Evolutionary conservation across 2,113 vertebrate genomes (phyloP), one percentile per base, ranked within the genome.

Genomic region (Dasyurus viverrinus): DNA sequence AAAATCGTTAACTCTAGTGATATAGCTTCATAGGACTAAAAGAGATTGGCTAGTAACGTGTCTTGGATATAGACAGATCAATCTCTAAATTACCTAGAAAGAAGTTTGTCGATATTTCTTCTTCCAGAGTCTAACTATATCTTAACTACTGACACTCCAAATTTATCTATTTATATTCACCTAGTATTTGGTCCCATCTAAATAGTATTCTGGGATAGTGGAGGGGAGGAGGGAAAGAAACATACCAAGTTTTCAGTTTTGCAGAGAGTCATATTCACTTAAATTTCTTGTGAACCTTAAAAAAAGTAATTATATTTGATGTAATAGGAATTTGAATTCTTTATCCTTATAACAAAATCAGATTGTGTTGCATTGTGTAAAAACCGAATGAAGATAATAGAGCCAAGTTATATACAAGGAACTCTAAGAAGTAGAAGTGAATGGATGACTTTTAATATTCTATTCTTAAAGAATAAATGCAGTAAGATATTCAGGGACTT

Each of bases 101-200:
- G 68, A 42, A 42, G 68, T 42, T n/a, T 5, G n/a, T 84, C 68
- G 42, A 42, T 42, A 84, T 84, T 84, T 84, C 19, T 42, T 84
- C 68, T 42, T 30, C n/a, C 19, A 22, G 16, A 84, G n/a, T 42
- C 68, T 42, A 84, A 22, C n/a, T 76, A 19, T 84, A n/a, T 42
- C 42, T 76, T 84, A 42, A 84, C 19, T 84, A 14, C 16, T 42
- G 68, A 16, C 36, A 19, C 36, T 76, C 19, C 68, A 84, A 23
- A n/a, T 84, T 84, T 84, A 84, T 84, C 68, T 42, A 19, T 16
- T 22, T n/a, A 5, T 42, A 89, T 96, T 84, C 36, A 19, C 48
- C 54, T 93, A 12, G 90, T 23, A 90, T 96, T 95, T 90, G n/a
- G 76, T 94, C 53, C 24, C 12, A 93, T 95, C 14, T 76, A 42